These are phyloP conservation scores for Ammospiza nelsoni DNA, from an alignment of 2,113 vertebrate species.

Conservation along the genomic window DNA sequence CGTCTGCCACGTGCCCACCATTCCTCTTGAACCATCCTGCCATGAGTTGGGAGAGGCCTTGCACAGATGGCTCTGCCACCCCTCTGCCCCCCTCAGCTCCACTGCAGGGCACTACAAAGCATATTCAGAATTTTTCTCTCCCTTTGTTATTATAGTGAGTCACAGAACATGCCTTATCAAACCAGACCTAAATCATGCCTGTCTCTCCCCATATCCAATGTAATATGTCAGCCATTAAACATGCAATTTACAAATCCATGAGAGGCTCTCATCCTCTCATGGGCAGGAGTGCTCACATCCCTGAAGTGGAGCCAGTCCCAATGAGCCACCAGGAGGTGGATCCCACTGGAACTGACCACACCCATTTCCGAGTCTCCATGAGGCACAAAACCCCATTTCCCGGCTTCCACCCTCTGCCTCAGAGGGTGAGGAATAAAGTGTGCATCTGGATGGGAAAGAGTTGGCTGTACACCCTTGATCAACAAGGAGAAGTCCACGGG, in stretches of 20 bases:
- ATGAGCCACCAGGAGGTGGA: neutral
- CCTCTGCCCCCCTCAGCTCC: neutral
- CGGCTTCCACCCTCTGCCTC: neutral
- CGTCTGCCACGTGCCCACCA: accelerated
- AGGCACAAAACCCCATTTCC: neutral
- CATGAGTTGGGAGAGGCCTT: neutral
- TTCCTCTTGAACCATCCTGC: neutral
- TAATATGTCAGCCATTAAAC: neutral
- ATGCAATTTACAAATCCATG: neutral
- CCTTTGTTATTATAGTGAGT: neutral
- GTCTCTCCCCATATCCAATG: neutral
- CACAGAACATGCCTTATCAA: neutral
- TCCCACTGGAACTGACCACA: neutral
- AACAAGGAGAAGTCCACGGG: neutral
- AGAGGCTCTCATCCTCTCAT: accelerated
- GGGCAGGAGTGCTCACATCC: neutral
- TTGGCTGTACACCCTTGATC: neutral
- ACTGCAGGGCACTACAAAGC: neutral
- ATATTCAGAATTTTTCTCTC: neutral
- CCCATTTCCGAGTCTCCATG: neutral
- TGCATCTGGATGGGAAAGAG: neutral
- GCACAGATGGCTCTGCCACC: accelerated
- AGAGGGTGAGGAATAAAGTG: neutral
- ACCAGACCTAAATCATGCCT: neutral
- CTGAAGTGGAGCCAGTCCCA: neutral